phyloP scores from a whole-genome alignment of 2,797 vertebrate genomes.

The Geotrypetes seraphini region DNA sequence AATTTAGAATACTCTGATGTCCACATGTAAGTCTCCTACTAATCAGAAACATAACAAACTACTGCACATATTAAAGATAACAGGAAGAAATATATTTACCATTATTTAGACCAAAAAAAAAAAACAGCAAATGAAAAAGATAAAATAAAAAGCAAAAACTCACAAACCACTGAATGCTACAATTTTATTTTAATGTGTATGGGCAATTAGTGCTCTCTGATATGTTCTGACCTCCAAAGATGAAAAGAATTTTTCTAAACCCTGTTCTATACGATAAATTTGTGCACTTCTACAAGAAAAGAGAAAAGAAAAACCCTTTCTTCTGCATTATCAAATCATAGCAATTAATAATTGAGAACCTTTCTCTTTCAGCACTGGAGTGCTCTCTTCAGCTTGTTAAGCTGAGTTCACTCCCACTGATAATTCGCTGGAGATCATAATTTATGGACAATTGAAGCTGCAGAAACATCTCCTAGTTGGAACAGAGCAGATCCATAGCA shows the following conservation, averaged over 20 bases:
- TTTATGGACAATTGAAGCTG: slow-evolving; percentile 99
- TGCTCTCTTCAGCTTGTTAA: slow-evolving; percentile 76
- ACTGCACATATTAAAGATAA: slow-evolving; percentile 24
- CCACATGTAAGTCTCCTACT: slow-evolving; percentile 20
- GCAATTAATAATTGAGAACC: slow-evolving; percentile 92
- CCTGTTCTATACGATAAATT: too few species aligned
- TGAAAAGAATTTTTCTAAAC: too few species aligned
- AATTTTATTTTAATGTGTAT: slow-evolving; percentile 10
- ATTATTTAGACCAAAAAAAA: slow-evolving; percentile 1
- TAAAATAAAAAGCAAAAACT: slow-evolving; percentile 7
- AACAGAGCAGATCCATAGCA: slow-evolving; percentile 96
- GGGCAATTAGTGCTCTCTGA: slow-evolving; percentile 13
- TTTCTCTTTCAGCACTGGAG: slow-evolving; percentile 71
- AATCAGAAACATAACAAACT: too few species aligned
- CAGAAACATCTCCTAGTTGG: slow-evolving; percentile 94
- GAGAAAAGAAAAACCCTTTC: slow-evolving; percentile 30
- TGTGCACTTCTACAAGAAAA: too few species aligned
- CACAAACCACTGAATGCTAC: not conserved
- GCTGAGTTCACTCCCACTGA: slow-evolving; percentile 81
- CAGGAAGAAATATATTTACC: slow-evolving; percentile 1
- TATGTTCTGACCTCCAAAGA: slow-evolving; percentile 23
- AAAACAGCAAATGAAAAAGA: slow-evolving; percentile 1
- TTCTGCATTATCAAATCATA: slow-evolving; percentile 56
- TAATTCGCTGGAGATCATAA: slow-evolving; percentile 96
- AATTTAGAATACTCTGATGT: slow-evolving; percentile 21